A percentile compares a stretch with the other conserved stretches of the same genome.
Conservation (phyloP, 2,113 vertebrate genomes). For the Numida meleagris region DNA sequence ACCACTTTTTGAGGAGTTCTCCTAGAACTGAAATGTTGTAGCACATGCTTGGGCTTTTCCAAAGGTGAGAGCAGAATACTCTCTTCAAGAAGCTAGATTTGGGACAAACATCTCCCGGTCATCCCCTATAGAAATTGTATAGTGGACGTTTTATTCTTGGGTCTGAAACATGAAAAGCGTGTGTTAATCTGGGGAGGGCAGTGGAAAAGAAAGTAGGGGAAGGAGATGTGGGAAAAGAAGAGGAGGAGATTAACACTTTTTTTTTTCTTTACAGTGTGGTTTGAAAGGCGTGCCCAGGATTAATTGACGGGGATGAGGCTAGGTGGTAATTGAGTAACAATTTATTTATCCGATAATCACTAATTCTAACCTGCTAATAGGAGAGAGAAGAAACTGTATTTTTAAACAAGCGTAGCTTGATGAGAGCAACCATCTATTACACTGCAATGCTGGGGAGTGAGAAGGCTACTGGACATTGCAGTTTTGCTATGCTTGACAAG, state of each 20-base stretch:
- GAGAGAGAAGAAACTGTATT: background rate
- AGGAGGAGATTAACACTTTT: background rate
- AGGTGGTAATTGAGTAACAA: constrained; percentile 30
- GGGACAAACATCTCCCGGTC: background rate
- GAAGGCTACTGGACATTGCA: background rate
- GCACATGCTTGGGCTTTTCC: background rate
- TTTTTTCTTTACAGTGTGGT: background rate
- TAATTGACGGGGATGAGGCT: background rate
- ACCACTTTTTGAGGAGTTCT: background rate
- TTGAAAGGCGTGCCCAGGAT: background rate
- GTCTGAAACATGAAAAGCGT: background rate
- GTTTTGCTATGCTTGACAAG: background rate
- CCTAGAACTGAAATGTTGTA: background rate
- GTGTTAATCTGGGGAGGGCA: background rate
- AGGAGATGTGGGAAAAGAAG: constrained; percentile 38
- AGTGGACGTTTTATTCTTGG: background rate
- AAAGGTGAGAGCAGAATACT: background rate
- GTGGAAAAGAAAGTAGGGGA: background rate
- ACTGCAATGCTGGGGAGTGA: background rate
- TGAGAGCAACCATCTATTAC: background rate
- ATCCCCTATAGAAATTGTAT: background rate
- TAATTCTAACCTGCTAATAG: constrained; percentile 33
- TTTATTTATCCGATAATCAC: constrained; percentile 38
- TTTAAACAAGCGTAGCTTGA: background rate
- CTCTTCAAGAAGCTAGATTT: background rate